phyloP scores from a whole-genome alignment of 2,797 vertebrate genomes.

The Pseudochirops corinnae region DNA sequence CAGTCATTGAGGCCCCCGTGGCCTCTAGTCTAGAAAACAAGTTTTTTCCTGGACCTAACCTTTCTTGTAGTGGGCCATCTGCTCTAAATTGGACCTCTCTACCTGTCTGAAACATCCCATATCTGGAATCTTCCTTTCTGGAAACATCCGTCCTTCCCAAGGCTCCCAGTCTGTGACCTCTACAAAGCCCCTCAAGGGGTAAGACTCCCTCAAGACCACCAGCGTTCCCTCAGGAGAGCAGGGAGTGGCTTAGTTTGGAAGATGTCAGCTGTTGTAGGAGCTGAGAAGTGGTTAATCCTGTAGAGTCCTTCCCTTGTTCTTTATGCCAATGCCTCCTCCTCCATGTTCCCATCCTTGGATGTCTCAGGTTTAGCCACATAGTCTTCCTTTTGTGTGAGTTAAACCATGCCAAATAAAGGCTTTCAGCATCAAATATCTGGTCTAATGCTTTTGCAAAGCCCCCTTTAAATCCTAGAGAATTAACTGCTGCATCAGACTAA shows the following conservation, averaged over 20 bases:
- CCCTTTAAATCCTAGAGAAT: conserved; percentile 1
- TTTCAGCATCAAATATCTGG: background rate
- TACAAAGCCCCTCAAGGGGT: background rate
- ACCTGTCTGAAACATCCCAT: background rate
- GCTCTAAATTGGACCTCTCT: background rate
- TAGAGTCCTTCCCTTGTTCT: background rate
- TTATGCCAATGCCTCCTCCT: background rate
- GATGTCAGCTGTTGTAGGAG: background rate
- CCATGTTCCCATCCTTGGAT: background rate
- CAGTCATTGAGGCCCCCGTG: background rate
- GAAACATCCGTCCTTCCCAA: background rate
- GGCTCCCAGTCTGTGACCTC: background rate
- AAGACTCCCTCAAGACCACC: background rate
- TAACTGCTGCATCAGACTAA: background rate
- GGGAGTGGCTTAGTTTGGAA: background rate
- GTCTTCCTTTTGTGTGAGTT: conserved; percentile 5
- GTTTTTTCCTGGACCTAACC: background rate
- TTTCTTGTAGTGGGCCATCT: background rate
- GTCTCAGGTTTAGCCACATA: background rate
- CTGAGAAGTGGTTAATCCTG: background rate
- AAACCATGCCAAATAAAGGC: background rate
- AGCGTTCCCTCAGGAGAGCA: background rate
- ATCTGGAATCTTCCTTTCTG: background rate
- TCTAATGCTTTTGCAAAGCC: conserved; percentile 5
- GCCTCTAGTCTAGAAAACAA: background rate